phyloP scores from a whole-genome alignment of 2,888 invertebrate genomes.

The Zygogramma bicolorata region DNA sequence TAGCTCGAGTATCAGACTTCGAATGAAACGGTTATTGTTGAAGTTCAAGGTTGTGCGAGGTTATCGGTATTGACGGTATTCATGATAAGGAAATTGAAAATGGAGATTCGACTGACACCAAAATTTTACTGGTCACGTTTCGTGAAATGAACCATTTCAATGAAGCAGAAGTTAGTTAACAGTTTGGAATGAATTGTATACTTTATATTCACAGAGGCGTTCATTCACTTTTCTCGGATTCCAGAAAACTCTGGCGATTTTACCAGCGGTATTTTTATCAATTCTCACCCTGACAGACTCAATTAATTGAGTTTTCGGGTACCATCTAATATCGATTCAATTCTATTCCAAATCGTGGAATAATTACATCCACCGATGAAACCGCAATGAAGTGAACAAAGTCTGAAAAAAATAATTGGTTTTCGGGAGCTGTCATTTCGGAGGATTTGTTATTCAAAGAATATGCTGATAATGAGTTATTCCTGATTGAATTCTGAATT shows the following conservation, averaged over 20 bases:
- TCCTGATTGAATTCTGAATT: slow-evolving; percentile 1
- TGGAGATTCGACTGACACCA: too few species aligned
- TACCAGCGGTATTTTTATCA: not conserved
- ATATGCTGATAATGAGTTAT: not conserved
- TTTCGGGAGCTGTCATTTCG: not conserved
- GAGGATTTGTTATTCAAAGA: not conserved
- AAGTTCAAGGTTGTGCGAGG: too few species aligned
- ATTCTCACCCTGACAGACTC: not conserved
- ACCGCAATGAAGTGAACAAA: not conserved
- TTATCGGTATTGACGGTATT: too few species aligned
- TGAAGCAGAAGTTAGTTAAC: too few species aligned
- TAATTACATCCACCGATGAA: not conserved
- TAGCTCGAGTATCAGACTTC: too few species aligned
- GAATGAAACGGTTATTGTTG: too few species aligned
- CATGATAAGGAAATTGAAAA: too few species aligned
- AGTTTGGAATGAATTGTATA: not conserved
- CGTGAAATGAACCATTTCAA: too few species aligned
- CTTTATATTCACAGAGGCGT: not conserved
- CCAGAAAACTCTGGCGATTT: not conserved
- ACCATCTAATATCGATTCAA: not conserved
- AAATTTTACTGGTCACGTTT: too few species aligned
- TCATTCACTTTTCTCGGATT: not conserved
- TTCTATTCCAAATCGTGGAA: not conserved
- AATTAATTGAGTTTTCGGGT: not conserved
- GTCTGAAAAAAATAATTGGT: not conserved